phyloP scores from a whole-genome alignment of 2,113 vertebrate genomes.

The Anser brachyrhynchus region DNA sequence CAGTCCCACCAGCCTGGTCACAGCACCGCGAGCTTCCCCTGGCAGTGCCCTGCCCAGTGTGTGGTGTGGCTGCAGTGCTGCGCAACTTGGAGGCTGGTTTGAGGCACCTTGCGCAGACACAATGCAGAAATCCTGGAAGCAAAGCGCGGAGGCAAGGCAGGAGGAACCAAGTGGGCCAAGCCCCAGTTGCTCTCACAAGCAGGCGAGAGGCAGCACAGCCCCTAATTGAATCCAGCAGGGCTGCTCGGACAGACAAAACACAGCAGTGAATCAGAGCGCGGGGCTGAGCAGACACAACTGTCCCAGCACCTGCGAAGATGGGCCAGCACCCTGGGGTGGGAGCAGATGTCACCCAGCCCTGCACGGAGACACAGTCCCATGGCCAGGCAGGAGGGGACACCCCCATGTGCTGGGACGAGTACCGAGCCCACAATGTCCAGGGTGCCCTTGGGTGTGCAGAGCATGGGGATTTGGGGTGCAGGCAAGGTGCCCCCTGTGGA shows the following conservation, averaged over 20 bases:
- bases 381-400: neutral
- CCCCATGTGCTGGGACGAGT: neutral
- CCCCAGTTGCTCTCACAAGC: neutral
- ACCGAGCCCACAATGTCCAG: neutral
- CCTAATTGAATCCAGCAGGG: conserved; percentile 35
- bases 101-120: neutral
- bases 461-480: neutral
- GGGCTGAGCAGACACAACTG: neutral
- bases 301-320: neutral
- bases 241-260: neutral
- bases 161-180: neutral
- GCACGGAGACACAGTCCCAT: accelerated
- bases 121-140: neutral
- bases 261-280: neutral
- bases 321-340: neutral
- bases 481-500: neutral
- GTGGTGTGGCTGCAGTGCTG: neutral
- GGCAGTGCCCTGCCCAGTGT: neutral
- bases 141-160: neutral
- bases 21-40: accelerated
- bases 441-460: neutral
- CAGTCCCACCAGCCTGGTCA: neutral
- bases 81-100: accelerated
- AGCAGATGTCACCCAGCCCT: neutral
- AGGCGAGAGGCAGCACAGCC: neutral